Conservation (phyloP, 2,797 vertebrate genomes). For the Sebastiscus albofasciatus region DNA sequence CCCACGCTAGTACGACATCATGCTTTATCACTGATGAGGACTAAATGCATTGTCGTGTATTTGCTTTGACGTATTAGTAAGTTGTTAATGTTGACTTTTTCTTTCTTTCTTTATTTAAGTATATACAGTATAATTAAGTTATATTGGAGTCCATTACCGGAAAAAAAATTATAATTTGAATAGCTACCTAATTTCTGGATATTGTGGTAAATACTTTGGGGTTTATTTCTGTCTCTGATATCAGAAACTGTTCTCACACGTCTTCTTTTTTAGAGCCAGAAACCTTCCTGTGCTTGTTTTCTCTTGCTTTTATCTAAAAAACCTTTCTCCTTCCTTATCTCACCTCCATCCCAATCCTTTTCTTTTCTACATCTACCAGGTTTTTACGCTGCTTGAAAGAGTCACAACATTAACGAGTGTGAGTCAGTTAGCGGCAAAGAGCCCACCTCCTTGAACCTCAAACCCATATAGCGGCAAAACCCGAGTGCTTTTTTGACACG, state of each 20-base stretch:
- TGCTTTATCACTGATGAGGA: conserved; percentile 31
- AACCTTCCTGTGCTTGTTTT: conserved; percentile 59
- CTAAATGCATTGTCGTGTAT: conserved; percentile 41
- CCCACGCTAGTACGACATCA: conserved; percentile 11
- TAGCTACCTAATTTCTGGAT: not conserved
- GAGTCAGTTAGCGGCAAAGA: conserved; percentile 84
- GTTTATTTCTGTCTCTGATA: conserved; percentile 59
- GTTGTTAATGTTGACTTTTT: conserved; percentile 37
- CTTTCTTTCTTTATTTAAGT: conserved; percentile 39
- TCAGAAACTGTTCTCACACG: conserved; percentile 66
- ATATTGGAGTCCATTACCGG: conserved; percentile 65
- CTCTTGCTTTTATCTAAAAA: conserved; percentile 48
- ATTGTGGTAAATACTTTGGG: conserved; percentile 9
- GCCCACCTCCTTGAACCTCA: conserved; percentile 70
- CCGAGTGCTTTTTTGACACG: conserved; percentile 76
- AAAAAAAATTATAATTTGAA: not conserved
- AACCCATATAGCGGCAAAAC: conserved; percentile 71
- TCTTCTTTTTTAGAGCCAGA: conserved; percentile 43
- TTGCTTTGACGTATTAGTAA: conserved; percentile 14
- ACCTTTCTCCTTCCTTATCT: conserved; percentile 69
- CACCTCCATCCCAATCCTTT: conserved; percentile 80
- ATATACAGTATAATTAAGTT: conserved; percentile 43
- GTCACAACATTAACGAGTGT: conserved; percentile 88
- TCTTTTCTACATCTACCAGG: conserved; percentile 83
- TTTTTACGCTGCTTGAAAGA: conserved; percentile 89